Evolutionary conservation across 2,888 invertebrate genomes (phyloP).

Genomic region (Acleris sparsana): DNA sequence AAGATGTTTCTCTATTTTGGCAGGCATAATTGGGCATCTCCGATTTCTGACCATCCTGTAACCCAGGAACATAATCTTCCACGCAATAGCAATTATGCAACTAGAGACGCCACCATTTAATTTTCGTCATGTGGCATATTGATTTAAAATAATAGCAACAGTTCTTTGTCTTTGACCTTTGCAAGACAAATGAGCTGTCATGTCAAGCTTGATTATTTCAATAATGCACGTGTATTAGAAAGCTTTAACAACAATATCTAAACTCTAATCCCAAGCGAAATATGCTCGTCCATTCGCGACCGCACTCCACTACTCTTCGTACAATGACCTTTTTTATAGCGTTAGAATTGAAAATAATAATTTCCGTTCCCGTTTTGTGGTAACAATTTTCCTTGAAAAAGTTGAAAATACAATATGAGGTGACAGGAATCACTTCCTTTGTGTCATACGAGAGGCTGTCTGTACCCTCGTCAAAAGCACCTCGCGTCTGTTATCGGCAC

Average conservation of each 20-base stretch:
- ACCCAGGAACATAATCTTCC: no score
- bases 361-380: constrained; percentile 3
- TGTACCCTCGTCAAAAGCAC: constrained; percentile 27
- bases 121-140: background rate
- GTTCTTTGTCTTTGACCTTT: constrained; percentile 6
- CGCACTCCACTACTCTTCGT: background rate
- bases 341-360: constrained; percentile 2
- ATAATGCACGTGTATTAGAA: constrained; percentile 5
- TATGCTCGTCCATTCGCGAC: constrained; percentile 1
- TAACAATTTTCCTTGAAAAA: constrained; percentile 12
- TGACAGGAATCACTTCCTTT: constrained; percentile 34
- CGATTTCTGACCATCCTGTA: no score
- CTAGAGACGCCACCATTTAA: background rate
- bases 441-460: constrained; percentile 30
- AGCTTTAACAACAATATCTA: constrained; percentile 10
- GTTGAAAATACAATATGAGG: constrained; percentile 19
- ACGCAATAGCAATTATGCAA: no score
- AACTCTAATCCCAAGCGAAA: constrained; percentile 6
- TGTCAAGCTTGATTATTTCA: background rate
- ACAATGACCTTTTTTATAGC: constrained; percentile 6
- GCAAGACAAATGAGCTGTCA: background rate
- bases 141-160: background rate
- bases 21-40: no score
- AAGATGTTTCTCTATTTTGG: no score
- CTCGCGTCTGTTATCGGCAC: constrained; percentile 14